These are phyloP conservation scores for Venusia cambrica DNA, from an alignment of 2,888 invertebrate species.

Conservation along the genomic window DNA sequence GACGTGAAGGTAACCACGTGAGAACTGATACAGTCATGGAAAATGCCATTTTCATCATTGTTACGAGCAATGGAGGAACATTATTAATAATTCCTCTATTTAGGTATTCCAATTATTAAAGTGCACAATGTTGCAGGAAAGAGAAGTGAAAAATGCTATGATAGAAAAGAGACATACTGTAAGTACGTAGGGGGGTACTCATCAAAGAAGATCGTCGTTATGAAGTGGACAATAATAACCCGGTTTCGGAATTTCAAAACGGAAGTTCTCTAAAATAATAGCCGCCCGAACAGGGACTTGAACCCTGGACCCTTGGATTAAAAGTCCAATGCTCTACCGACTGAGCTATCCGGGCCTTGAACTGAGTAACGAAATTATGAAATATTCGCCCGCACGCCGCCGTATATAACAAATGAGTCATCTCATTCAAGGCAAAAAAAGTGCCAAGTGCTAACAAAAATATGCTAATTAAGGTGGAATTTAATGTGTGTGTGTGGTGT, in stretches of 20 bases:
- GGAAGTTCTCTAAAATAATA: too few relatives aligned
- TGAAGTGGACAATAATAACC: too few relatives aligned
- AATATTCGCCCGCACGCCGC: slow-evolving; percentile 1
- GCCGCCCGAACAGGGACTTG: slow-evolving; percentile 87
- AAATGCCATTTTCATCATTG: slow-evolving; percentile 20
- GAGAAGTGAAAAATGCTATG: too few relatives aligned
- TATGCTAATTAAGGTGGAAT: too few relatives aligned
- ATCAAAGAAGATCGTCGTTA: too few relatives aligned
- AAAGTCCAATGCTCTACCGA: slow-evolving; percentile 89
- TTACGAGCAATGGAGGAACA: slow-evolving; percentile 7
- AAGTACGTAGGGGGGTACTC: too few relatives aligned
- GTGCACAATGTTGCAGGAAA: too few relatives aligned
- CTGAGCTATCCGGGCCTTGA: slow-evolving; percentile 85
- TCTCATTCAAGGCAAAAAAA: slow-evolving; percentile 12
- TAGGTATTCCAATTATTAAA: too few relatives aligned
- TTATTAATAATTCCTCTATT: too few relatives aligned
- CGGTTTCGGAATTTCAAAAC: slow-evolving; percentile 1
- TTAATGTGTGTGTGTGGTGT: too few relatives aligned
- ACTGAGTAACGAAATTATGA: slow-evolving; percentile 1
- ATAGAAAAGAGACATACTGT: too few relatives aligned
- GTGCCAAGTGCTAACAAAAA: too few relatives aligned
- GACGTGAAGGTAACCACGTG: slow-evolving; percentile 26
- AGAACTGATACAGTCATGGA: slow-evolving; percentile 21
- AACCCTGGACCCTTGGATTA: slow-evolving; percentile 90
- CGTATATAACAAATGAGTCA: slow-evolving; percentile 9